A percentile compares a stretch with the other conserved stretches of the same genome.
phyloP scores from a whole-genome alignment of 2,888 invertebrate species.

The Pseudanteris insignis region DNA sequence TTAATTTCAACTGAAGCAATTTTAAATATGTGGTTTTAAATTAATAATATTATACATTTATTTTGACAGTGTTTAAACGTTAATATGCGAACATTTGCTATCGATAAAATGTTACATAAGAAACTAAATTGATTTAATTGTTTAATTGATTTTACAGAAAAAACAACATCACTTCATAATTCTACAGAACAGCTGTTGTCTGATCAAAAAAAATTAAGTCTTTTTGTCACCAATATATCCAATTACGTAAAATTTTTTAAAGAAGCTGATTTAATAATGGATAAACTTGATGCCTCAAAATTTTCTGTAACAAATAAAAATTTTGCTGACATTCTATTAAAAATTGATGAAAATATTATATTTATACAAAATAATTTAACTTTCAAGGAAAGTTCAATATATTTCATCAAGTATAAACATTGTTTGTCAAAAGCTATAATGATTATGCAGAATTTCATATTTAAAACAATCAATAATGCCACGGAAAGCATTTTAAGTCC shows the following conservation, averaged over 20 bases:
- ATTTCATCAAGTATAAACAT: slow-evolving; percentile 85
- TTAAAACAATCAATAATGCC: slow-evolving; percentile 79
- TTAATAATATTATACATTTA: too few species aligned
- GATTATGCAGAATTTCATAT: slow-evolving; percentile 82
- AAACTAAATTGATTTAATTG: too few species aligned
- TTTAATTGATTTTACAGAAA: slow-evolving; percentile 58
- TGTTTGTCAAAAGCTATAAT: slow-evolving; percentile 82
- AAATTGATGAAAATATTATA: slow-evolving; percentile 86
- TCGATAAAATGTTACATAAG: too few species aligned
- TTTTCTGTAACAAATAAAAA: slow-evolving; percentile 84
- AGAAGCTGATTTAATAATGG: slow-evolving; percentile 82
- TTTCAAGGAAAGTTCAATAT: slow-evolving; percentile 86
- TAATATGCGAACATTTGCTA: too few species aligned
- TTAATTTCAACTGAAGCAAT: too few species aligned
- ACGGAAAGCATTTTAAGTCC: slow-evolving; percentile 70
- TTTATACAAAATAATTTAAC: slow-evolving; percentile 82
- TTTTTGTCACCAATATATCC: slow-evolving; percentile 81
- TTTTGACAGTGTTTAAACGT: too few species aligned
- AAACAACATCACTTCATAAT: slow-evolving; percentile 90
- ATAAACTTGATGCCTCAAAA: slow-evolving; percentile 81
- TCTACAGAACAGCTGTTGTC: slow-evolving; percentile 91
- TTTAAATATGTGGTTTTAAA: too few species aligned
- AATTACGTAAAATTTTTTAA: slow-evolving; percentile 85
- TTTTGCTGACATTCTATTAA: slow-evolving; percentile 82
- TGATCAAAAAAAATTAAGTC: slow-evolving; percentile 85